phyloP scores from a whole-genome alignment of 2,797 vertebrate genomes.

The Fistularia tabacaria region DNA sequence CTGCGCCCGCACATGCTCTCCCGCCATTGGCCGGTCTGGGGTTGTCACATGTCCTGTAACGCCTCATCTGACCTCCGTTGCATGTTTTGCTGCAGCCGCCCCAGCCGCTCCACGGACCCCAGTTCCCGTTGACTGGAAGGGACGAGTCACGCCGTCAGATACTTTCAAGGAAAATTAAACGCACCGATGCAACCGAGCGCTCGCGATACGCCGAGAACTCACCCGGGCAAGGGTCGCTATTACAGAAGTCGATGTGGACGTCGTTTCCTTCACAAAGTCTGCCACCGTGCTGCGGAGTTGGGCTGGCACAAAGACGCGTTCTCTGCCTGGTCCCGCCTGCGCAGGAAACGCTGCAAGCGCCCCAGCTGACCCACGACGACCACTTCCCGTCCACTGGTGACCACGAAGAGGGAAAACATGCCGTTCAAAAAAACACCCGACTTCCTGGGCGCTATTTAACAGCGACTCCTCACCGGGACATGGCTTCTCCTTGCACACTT shows the following conservation, averaged over 20 bases:
- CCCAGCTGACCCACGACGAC: conserved; percentile 89
- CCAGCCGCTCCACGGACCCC: conserved; percentile 92
- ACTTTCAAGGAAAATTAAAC: neutral
- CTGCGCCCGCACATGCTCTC: conserved; percentile 86
- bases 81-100: conserved; percentile 90
- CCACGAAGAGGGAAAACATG: neutral
- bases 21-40: conserved; percentile 85
- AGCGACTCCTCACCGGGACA: conserved; percentile 83
- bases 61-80: conserved; percentile 85
- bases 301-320: conserved; percentile 84
- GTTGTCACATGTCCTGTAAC: conserved; percentile 89
- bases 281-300: conserved; percentile 83
- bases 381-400: conserved; percentile 91
- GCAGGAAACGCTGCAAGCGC: conserved; percentile 87
- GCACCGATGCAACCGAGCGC: no score
- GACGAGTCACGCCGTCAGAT: conserved; percentile 1
- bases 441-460: neutral
- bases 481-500: conserved; percentile 83
- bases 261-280: conserved; percentile 87
- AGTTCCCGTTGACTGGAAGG: conserved; percentile 85
- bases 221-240: conserved; percentile 91
- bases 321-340: conserved; percentile 89
- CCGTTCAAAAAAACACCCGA: neutral
- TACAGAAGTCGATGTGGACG: conserved; percentile 89
- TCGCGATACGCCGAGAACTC: conserved; percentile 48